Conservation (phyloP, 2,888 invertebrate genomes). For the Tyria jacobaeae region DNA sequence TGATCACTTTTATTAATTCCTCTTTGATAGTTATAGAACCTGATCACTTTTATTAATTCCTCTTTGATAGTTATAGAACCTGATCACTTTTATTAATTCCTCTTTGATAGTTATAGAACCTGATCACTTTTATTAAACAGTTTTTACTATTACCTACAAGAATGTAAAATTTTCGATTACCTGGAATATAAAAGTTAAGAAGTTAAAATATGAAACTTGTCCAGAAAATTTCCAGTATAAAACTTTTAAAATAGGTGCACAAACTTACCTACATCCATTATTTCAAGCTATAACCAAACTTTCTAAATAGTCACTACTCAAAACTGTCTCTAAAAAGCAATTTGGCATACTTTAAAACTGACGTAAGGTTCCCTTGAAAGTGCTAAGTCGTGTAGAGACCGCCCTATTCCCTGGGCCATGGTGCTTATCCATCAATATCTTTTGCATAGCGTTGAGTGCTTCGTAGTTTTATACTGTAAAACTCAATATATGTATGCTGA, state of each 20-base stretch:
- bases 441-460: slow-evolving; percentile 73
- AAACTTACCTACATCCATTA: slow-evolving; percentile 2
- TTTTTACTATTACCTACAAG: too few species aligned
- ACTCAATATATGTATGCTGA: slow-evolving; percentile 1
- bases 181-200: too few species aligned
- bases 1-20: too few species aligned
- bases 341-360: slow-evolving; percentile 69
- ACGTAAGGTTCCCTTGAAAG: slow-evolving; percentile 73
- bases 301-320: slow-evolving; percentile 47
- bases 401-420: slow-evolving; percentile 76
- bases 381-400: slow-evolving; percentile 86
- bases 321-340: slow-evolving; percentile 59
- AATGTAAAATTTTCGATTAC: too few species aligned
- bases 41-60: too few species aligned
- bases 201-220: not conserved
- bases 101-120: too few species aligned
- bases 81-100: too few species aligned
- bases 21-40: too few species aligned
- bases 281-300: slow-evolving; percentile 24
- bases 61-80: too few species aligned
- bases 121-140: too few species aligned
- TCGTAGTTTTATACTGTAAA: slow-evolving; percentile 49
- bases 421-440: slow-evolving; percentile 84
- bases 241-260: slow-evolving; percentile 3
- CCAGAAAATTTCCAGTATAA: not conserved